phyloP scores from a whole-genome alignment of 2,888 invertebrate genomes.

The Polymixis flavicincta region DNA sequence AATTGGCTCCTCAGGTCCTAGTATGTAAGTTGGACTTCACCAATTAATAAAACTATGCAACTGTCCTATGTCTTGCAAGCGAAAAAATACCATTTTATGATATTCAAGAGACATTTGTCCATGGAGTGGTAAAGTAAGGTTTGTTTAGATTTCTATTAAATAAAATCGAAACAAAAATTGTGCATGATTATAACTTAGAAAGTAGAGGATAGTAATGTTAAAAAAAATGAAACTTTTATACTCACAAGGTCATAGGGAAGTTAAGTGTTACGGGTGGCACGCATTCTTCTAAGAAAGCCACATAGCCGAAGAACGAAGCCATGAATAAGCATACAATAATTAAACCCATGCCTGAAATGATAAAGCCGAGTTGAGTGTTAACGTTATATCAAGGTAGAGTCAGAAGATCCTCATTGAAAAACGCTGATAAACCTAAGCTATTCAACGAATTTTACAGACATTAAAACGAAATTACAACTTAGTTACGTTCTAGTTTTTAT shows the following conservation, averaged over 20 bases:
- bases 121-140: no score
- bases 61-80: no score
- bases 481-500: not conserved
- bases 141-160: not conserved
- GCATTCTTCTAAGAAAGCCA: conserved; percentile 69
- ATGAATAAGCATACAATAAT: conserved; percentile 66
- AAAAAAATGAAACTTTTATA: conserved; percentile 43
- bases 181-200: not conserved
- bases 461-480: not conserved
- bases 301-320: conserved; percentile 80
- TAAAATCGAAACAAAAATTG: not conserved
- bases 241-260: conserved; percentile 81
- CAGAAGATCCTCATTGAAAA: not conserved
- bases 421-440: not conserved
- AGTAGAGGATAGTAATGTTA: not conserved
- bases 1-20: no score
- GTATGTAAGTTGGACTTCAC: no score
- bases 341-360: conserved; percentile 75
- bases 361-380: not conserved
- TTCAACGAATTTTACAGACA: not conserved
- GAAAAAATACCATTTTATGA: no score
- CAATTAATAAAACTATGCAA: no score
- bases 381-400: not conserved
- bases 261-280: conserved; percentile 83
- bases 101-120: no score